A percentile compares a stretch with the other conserved stretches of the same genome.
These are phyloP conservation scores for Flabesymbios commensalis DNA, from an alignment of 2,888 invertebrate genomes.

Conservation along the genomic window DNA sequence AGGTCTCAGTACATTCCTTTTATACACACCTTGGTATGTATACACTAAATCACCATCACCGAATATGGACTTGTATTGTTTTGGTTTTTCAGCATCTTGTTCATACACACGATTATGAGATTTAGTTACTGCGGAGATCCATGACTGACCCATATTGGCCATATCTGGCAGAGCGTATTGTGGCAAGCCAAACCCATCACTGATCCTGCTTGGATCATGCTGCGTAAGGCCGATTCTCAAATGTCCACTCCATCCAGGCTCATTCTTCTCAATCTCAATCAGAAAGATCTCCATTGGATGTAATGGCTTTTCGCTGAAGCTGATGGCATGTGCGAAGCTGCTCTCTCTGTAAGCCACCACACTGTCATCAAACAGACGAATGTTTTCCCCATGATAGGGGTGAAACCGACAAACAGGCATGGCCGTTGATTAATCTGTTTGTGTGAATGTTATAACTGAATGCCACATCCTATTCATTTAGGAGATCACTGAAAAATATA, in stretches of 20 bases:
- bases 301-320: constrained; percentile 89
- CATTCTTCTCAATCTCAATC: constrained; percentile 91
- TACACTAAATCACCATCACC: constrained; percentile 69
- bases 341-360: constrained; percentile 86
- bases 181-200: constrained; percentile 69
- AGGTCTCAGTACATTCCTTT: constrained; percentile 74
- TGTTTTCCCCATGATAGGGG: constrained; percentile 87
- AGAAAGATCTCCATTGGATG: constrained; percentile 90
- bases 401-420: constrained; percentile 71
- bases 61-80: constrained; percentile 45
- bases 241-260: constrained; percentile 88
- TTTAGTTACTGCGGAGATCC: constrained; percentile 93
- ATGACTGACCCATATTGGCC: constrained; percentile 83
- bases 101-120: constrained; percentile 48
- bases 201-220: constrained; percentile 77
- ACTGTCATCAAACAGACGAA: constrained; percentile 81
- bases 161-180: constrained; percentile 91
- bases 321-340: constrained; percentile 93
- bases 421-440: neutral
- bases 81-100: constrained; percentile 30
- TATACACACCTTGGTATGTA: constrained; percentile 74
- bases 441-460: too few species aligned
- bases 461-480: too few species aligned
- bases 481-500: too few species aligned
- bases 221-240: constrained; percentile 84